These are phyloP conservation scores for Periplaneta americana DNA, from an alignment of 1,140 invertebrate genomes.

Conservation along the genomic window DNA sequence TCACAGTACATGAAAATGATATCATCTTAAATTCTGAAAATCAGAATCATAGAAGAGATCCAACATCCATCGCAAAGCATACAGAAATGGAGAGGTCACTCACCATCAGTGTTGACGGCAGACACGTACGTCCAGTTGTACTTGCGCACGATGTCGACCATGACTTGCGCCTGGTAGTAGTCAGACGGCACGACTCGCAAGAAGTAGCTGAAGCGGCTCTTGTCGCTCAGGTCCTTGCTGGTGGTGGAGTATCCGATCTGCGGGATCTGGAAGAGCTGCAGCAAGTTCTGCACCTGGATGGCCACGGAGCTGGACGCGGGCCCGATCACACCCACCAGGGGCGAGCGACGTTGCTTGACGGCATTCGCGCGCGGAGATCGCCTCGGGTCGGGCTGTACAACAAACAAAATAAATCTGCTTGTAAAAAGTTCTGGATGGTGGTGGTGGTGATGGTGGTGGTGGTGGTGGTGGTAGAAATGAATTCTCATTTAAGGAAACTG, in stretches of 20 bases:
- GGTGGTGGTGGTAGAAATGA: no score
- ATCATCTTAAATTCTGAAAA: no score
- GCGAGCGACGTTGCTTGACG: constrained; percentile 18
- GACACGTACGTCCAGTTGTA: constrained; percentile 84
- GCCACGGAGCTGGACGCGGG: constrained; percentile 62
- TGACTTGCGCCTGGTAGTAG: constrained; percentile 71
- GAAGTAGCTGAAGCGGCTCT: constrained; percentile 69
- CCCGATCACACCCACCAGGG: constrained; percentile 62
- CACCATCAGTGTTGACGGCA: constrained; percentile 76
- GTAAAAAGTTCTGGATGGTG: no score
- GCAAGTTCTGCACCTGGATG: constrained; percentile 73
- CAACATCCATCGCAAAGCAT: no score
- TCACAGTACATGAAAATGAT: no score
- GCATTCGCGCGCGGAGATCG: not conserved
- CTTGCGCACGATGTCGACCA: constrained; percentile 62
- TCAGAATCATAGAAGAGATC: no score
- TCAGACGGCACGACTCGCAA: constrained; percentile 78
- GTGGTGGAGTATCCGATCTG: constrained; percentile 78
- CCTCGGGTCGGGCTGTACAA: not conserved
- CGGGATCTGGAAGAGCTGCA: constrained; percentile 62
- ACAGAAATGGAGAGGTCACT: no score
- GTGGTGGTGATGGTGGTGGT: no score
- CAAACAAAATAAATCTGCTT: no score
- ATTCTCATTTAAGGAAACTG: no score
- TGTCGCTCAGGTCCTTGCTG: constrained; percentile 69